Percentiles rank a stretch among this genome's conserved stretches.
Evolutionary conservation across 2,113 vertebrate species (phyloP).

Genomic region (Paracanthobrama guichenoti): DNA sequence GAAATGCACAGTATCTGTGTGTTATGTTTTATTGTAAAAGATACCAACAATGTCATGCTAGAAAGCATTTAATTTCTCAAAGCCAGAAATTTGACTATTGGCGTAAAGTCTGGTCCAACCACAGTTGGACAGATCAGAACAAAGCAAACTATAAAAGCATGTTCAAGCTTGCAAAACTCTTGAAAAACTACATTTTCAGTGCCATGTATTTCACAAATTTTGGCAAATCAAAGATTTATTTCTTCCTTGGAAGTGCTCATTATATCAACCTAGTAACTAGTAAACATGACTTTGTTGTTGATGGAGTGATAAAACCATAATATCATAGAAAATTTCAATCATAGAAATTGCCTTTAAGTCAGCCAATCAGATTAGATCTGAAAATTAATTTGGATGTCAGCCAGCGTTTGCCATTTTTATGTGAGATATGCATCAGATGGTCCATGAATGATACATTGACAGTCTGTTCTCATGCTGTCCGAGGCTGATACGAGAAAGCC

Average conservation of each 20-base stretch:
- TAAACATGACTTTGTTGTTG: conserved; percentile 18
- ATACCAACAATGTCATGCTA: not conserved
- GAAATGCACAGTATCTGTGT: not conserved
- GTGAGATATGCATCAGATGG: not conserved
- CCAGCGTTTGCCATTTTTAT: not conserved
- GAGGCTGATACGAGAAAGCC: not conserved
- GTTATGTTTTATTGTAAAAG: not conserved
- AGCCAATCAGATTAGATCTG: not conserved
- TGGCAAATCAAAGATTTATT: not conserved
- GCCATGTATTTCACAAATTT: not conserved
- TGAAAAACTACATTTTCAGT: not conserved
- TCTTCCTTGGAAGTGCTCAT: not conserved
- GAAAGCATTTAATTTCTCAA: not conserved
- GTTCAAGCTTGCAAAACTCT: conserved; percentile 1
- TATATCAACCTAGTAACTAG: not conserved
- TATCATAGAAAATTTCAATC: too few species aligned
- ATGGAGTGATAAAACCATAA: not conserved
- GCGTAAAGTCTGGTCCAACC: not conserved
- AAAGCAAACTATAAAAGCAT: conserved; percentile 11
- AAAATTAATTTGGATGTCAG: not conserved
- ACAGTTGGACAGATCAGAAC: not conserved
- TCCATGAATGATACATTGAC: not conserved
- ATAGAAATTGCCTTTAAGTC: not conserved
- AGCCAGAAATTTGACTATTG: not conserved
- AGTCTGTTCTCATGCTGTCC: not conserved